Percentiles rank a stretch among this genome's conserved stretches.
Conservation (phyloP, 2,797 vertebrate species). For the Peromyscus eremicus region DNA sequence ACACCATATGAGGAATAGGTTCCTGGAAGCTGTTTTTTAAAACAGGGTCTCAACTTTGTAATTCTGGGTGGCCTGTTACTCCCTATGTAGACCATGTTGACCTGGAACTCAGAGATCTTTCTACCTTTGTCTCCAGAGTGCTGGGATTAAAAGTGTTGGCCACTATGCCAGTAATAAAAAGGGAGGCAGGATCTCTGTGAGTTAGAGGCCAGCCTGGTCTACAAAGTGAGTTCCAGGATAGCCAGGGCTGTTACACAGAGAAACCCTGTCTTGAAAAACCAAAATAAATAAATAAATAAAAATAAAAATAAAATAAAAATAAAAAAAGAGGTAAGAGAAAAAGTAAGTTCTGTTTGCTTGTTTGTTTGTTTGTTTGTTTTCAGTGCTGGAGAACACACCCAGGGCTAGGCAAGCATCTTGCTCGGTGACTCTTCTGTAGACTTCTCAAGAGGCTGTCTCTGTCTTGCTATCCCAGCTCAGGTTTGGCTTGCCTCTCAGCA, state of each 20-base stretch:
- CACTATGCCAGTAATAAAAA: not conserved
- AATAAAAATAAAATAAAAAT: too few species aligned
- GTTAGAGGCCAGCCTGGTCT: too few species aligned
- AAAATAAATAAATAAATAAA: not conserved
- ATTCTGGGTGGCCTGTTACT: not conserved
- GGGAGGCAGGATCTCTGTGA: too few species aligned
- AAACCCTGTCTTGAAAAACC: too few species aligned
- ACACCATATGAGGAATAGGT: not conserved
- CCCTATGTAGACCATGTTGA: not conserved
- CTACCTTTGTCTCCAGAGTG: not conserved
- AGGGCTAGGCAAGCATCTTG: not conserved
- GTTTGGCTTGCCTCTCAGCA: slow-evolving; percentile 58
- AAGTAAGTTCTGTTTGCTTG: not conserved
- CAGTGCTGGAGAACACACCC: not conserved
- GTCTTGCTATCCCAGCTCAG: slow-evolving; percentile 5
- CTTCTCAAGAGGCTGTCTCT: slow-evolving; percentile 40
- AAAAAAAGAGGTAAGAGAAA: not conserved
- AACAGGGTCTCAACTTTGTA: not conserved
- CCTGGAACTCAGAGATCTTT: not conserved
- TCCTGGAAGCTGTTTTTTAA: not conserved
- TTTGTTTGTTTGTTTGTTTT: not conserved
- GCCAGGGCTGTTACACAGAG: too few species aligned
- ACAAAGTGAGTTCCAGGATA: not conserved
- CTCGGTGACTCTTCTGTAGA: slow-evolving; percentile 2
- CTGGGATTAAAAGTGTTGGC: not conserved